Conservation (phyloP, 2,113 vertebrate genomes). For the Sinosuthora webbiana region DNA sequence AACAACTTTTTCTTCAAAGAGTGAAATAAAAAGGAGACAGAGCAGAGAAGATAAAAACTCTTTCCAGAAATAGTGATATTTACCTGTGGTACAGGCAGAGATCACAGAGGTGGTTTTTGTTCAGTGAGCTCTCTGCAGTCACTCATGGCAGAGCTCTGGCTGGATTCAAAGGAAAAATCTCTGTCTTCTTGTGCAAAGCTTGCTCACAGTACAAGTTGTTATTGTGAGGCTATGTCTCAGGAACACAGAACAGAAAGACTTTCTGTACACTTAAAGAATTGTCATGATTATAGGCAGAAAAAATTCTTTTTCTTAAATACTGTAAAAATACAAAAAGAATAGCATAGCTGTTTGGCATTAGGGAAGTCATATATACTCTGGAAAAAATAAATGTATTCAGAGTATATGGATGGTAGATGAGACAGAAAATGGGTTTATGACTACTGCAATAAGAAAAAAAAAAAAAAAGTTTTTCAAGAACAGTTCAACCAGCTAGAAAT, state of each 20-base stretch:
- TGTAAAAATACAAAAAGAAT: neutral
- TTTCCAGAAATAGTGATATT: neutral
- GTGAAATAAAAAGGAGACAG: neutral
- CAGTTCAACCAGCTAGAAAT: constrained; percentile 9
- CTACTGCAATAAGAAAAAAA: neutral
- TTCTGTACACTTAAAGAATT: neutral
- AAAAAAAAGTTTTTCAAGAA: neutral
- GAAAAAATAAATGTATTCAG: neutral
- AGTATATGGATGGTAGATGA: neutral
- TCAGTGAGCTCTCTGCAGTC: neutral
- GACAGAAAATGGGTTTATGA: neutral
- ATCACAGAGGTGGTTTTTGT: neutral
- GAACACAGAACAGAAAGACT: neutral
- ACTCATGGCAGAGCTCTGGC: neutral
- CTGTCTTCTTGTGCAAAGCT: neutral
- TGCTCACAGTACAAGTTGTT: neutral
- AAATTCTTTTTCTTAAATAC: neutral
- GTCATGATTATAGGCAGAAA: neutral
- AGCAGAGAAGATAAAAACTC: neutral
- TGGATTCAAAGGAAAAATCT: neutral
- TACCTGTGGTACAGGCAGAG: neutral
- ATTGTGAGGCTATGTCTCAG: neutral
- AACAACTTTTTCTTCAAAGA: neutral
- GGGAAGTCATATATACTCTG: neutral
- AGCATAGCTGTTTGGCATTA: neutral